These are phyloP conservation scores for Apis florea DNA, from an alignment of 1,140 invertebrate species.

Conservation along the genomic window DNA sequence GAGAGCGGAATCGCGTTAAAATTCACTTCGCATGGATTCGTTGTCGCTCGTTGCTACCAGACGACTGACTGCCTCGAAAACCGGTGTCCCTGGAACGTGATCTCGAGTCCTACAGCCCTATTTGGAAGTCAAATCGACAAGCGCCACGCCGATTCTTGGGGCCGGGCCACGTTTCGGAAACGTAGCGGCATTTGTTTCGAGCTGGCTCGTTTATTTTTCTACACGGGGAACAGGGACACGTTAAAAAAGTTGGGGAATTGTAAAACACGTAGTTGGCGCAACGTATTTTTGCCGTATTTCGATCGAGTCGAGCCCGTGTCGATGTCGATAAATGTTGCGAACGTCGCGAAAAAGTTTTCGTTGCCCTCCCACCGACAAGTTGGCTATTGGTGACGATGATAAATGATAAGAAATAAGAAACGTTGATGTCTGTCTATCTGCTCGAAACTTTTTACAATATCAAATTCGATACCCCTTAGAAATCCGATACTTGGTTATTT, in stretches of 20 bases:
- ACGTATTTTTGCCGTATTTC: not conserved
- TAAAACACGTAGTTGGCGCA: not conserved
- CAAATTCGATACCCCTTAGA: not conserved
- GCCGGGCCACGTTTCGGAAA: slow-evolving; percentile 12
- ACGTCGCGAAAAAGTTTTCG: not conserved
- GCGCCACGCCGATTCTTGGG: not conserved
- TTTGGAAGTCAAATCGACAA: slow-evolving; percentile 41
- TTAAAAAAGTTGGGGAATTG: slow-evolving; percentile 3
- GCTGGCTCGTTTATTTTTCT: not conserved
- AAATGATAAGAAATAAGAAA: no score
- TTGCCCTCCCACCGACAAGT: no score
- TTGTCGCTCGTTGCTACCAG: slow-evolving; percentile 18
- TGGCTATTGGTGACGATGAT: no score
- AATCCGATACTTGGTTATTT: not conserved
- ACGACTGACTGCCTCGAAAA: slow-evolving; percentile 42
- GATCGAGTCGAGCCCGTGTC: not conserved
- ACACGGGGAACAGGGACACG: not conserved
- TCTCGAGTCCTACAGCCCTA: not conserved
- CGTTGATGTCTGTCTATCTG: no score
- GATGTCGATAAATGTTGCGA: not conserved
- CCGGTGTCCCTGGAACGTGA: slow-evolving; percentile 40
- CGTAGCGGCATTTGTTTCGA: slow-evolving; percentile 24
- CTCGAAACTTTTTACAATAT: not conserved
- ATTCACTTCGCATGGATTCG: slow-evolving; percentile 43
- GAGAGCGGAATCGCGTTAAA: slow-evolving; percentile 13